phyloP scores from a whole-genome alignment of 2,113 vertebrate species.

The Bubo blakistoni region DNA sequence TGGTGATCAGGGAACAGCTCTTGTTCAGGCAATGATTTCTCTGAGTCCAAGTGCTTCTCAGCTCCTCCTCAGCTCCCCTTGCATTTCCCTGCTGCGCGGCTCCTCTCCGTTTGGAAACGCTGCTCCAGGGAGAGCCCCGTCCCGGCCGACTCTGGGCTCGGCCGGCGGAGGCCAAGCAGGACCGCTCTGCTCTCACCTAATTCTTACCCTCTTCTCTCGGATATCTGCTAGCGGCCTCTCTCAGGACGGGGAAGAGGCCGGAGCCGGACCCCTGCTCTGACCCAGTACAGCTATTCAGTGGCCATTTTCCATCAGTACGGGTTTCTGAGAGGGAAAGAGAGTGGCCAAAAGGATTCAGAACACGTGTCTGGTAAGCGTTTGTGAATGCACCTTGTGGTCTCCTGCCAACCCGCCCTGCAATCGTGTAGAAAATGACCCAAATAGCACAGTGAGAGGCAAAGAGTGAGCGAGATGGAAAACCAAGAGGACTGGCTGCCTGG shows the following conservation, averaged over 20 bases:
- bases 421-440: not conserved
- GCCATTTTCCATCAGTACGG: not conserved
- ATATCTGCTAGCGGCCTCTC: accelerated
- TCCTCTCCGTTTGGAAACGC: not conserved
- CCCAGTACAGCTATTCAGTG: not conserved
- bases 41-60: not conserved
- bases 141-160: not conserved
- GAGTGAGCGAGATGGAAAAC: not conserved
- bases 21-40: not conserved
- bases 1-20: not conserved
- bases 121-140: not conserved
- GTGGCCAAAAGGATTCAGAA: not conserved
- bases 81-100: not conserved
- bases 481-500: not conserved
- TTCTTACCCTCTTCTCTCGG: not conserved
- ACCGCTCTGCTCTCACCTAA: accelerated
- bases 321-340: not conserved
- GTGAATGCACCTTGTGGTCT: not conserved
- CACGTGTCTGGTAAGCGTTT: not conserved
- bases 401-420: not conserved
- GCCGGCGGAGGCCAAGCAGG: not conserved
- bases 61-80: not conserved
- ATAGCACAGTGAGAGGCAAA: not conserved
- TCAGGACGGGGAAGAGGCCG: not conserved
- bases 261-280: not conserved